These are phyloP conservation scores for Saturnia pavonia DNA, from an alignment of 2,888 invertebrate genomes.

Conservation along the genomic window DNA sequence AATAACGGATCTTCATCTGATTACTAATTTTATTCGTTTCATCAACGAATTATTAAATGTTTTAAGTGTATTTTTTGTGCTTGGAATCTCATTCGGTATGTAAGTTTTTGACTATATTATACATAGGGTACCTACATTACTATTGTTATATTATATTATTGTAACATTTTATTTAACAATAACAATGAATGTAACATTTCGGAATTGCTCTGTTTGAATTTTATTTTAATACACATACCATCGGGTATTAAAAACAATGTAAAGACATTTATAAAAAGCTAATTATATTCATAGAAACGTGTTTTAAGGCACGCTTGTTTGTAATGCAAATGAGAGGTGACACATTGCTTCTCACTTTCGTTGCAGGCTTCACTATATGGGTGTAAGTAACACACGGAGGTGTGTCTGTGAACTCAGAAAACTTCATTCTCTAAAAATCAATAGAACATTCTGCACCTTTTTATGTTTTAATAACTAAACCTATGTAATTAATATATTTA, in stretches of 20 bases:
- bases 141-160: not conserved
- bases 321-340: slow-evolving; percentile 49
- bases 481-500: not conserved
- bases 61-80: not conserved
- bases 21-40: slow-evolving; percentile 28
- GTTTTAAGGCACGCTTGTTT: slow-evolving; percentile 40
- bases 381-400: slow-evolving; percentile 20
- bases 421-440: not conserved
- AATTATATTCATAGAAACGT: slow-evolving; percentile 28
- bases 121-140: not conserved
- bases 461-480: not conserved
- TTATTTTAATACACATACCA: not conserved
- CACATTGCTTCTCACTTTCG: slow-evolving; percentile 53
- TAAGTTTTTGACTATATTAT: not conserved
- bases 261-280: slow-evolving; percentile 16
- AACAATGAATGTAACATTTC: too few relatives aligned
- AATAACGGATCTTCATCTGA: slow-evolving; percentile 49
- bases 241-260: not conserved
- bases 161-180: not conserved
- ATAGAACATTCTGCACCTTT: not conserved
- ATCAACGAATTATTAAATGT: slow-evolving; percentile 22
- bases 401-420: slow-evolving; percentile 14
- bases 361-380: slow-evolving; percentile 34
- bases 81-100: not conserved
- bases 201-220: too few relatives aligned